Base-by-base conservation (phyloP, 2,113 vertebrate species). In the Calyptommatus sinebrachiatus region DNA sequence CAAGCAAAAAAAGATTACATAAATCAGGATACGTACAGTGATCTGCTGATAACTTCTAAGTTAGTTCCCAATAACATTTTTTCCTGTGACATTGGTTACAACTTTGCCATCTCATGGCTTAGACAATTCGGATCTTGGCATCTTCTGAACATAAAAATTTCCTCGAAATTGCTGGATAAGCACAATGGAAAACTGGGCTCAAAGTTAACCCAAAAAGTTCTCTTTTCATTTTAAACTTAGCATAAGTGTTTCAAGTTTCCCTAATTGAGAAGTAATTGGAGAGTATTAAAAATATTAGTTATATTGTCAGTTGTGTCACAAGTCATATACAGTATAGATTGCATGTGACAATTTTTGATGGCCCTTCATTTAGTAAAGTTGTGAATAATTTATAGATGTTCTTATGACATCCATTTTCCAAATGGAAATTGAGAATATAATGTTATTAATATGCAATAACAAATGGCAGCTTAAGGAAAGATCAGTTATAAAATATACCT, bases 261-360 rank as follows among this genome's bases (percentile, higher is more conserved):
- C 62, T 89, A 92, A 91, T 89, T 87, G 87, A 16, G 73, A 84
- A 91, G 76, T 91, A 87, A 91, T 82, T n/a, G 61, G 80, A 81
- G 77, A 92, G 72, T 89, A 92, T 93, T 92, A 91, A 88, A 91
- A 90, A 88, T 86, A 90, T 93, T 92, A 87, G 86, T 92, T 93
- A 90, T 75, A 0, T 88, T 92, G 90, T 89, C 90, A 88, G 4
- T 82, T 84, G 73, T 84, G 81, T 88, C 89, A 90, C 74, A 88
- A 88, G 89, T 90, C 91, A 84, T 84, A 71, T 41, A 68, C 68
- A 16, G 4, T 87, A 88, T 87, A 87, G 86, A 93, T 91, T 84
- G 90, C 77, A 89, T 76, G 22, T 89, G 88, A 92, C 86, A 89
- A 82, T 84, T 92, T 90, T 89, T 91, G 86, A 93, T 92, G 82